Evolutionary conservation across 2,797 vertebrate genomes (phyloP), one percentile per base, ranked within the genome.

Genomic region (Erpetoichthys calabaricus): DNA sequence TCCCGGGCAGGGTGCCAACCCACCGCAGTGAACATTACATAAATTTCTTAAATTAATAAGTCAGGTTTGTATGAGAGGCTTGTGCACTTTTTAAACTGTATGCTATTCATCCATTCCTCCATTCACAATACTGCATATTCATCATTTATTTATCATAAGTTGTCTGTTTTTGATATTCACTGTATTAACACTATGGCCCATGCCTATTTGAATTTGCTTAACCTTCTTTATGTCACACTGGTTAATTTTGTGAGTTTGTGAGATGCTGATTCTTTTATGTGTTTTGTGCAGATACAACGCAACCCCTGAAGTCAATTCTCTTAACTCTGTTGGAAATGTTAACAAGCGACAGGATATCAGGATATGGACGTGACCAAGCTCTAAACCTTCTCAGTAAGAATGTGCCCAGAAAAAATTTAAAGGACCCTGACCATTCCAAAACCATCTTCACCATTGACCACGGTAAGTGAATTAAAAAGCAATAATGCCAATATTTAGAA

Each of bases 331-430:
- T 98, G 62, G 91, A 98, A 66, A 98, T 97, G 94, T 72, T 93
- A 64, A 70, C 67, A 25, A 92, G 74, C 66, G 92, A 88, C 69
- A 94, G 86, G 8, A 91, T 99, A 2, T 97, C 94, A 8, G 91
- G 93, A 53, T 89, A 90, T 51, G 95, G 96, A 44, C 81, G 95
- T 72, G 96, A 98, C 68, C 89, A 87, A 71, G 93, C 93, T 1
- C 80, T 99, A 57, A 98, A 95, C 72, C 86, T 99, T 25, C 85
- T 99, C 65, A 87, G 79, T 67, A 98, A 82, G 73, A 98, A 97
- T 3, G 87, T 97, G 42, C 92, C 96, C 0, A 85, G 94, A 63
- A 87, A 78, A 59, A 67, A 86, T 66, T 86, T 82, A 50, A 87
- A 79, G 60, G 71, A 79, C 9, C 71, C 55, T 0, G 87, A 95